A percentile compares a stretch with the other conserved stretches of the same genome.
These are phyloP conservation scores for Pollenia amentaria DNA, from an alignment of 2,888 invertebrate species.

Conservation along the genomic window DNA sequence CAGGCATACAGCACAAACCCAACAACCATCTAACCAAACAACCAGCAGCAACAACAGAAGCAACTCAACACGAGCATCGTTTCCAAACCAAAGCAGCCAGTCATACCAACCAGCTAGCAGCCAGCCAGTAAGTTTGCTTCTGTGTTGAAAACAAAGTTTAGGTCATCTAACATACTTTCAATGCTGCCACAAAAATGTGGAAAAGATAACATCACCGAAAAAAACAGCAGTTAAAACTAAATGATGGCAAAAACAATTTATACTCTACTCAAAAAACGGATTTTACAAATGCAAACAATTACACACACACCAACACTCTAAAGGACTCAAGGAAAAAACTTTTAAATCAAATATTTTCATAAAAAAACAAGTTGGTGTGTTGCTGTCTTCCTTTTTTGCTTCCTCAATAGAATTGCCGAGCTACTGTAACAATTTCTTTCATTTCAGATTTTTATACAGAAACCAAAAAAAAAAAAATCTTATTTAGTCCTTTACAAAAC, in stretches of 20 bases:
- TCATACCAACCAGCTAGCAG: constrained; percentile 23
- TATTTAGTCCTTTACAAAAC: constrained; percentile 36
- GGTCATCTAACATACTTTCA: constrained; percentile 59
- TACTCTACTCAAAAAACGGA: constrained; percentile 41
- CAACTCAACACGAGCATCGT: constrained; percentile 2
- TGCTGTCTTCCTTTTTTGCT: background rate
- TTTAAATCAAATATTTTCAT: constrained; percentile 58
- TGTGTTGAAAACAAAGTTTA: constrained; percentile 40
- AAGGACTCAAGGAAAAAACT: background rate
- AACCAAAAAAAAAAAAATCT: constrained; percentile 11
- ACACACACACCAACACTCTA: background rate
- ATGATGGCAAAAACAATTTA: constrained; percentile 53
- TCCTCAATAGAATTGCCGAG: background rate
- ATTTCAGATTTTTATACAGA: constrained; percentile 14
- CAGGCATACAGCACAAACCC: constrained; percentile 7
- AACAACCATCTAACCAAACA: constrained; percentile 18
- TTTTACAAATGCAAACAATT: constrained; percentile 23
- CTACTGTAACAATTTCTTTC: constrained; percentile 30
- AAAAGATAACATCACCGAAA: constrained; percentile 59
- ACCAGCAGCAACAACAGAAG: constrained; percentile 24
- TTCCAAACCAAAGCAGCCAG: constrained; percentile 18
- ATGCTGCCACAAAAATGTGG: constrained; percentile 50
- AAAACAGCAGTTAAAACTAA: constrained; percentile 35
- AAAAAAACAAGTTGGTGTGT: constrained; percentile 16
- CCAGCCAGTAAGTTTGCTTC: constrained; percentile 31